A percentile compares a stretch with the other conserved stretches of the same genome.
Conservation (phyloP, 2,113 vertebrate species). For the Ptilorrhoa leucosticta region DNA sequence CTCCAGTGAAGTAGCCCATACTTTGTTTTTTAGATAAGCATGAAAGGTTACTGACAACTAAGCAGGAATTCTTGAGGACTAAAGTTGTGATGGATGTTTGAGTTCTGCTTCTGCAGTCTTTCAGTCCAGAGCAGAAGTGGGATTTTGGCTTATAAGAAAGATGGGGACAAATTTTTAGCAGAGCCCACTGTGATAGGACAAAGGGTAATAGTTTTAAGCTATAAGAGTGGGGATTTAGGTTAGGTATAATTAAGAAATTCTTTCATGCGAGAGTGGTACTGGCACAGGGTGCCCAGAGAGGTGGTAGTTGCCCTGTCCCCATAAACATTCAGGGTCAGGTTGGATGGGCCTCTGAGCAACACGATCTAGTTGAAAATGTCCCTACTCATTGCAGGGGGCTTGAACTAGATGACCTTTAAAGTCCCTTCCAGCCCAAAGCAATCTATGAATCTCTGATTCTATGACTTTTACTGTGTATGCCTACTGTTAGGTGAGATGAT, state of each 20-base stretch:
- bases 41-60: neutral
- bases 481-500: neutral
- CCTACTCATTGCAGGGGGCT: neutral
- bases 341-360: neutral
- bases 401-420: neutral
- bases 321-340: neutral
- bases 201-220: neutral
- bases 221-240: neutral
- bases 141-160: neutral
- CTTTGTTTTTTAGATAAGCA: neutral
- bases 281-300: neutral
- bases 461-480: neutral
- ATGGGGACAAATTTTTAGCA: neutral
- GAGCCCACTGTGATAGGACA: neutral
- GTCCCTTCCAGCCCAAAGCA: neutral
- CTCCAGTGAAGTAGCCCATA: neutral
- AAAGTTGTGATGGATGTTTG: neutral
- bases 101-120: neutral
- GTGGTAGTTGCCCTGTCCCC: neutral
- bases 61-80: neutral
- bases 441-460: neutral
- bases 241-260: neutral
- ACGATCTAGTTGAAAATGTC: neutral
- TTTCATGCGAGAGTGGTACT: rapidly evolving
- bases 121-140: neutral